Evolutionary conservation across 2,888 invertebrate genomes (phyloP), one percentile per base, ranked within the genome.

Genomic region (Plagodis pulveraria): DNA sequence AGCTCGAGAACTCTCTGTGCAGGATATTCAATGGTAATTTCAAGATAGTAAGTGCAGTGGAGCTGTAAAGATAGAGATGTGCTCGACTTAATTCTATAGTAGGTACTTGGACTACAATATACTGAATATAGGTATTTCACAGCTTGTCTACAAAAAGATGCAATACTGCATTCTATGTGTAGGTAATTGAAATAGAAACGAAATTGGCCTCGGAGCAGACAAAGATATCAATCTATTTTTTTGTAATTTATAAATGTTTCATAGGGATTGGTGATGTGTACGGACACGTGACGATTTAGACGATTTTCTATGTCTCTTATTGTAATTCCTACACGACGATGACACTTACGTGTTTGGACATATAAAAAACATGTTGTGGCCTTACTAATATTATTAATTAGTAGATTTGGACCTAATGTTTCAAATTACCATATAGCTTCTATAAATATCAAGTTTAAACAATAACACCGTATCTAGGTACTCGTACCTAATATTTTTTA

Each of bases 1-100:
- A 73, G 69, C 72, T 77, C 69, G 53, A 63, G 63, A 68, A 74
- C 78, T 82, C 81, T 82, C 76, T 79, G 73, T 80, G 68, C 67
- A 69, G 76, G 74, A 80, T 68, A 66, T 63, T 62, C 55, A 59
- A 63, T 60, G 60, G 41, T 56, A 61, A 56, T 61, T 56, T 46
- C 43, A 41, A 49, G 12, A 56, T 45, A 42, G 46, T 43, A n/a
- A 51, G 22, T 53, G 45, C 44, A 53, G 49, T 40, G 40, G 47
- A 60, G 47, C 48, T 49, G 42, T 58, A 65, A 50, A 49, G 44
- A 32, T 48, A 54, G 54, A 50, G 33, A 50, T 46, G 48, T 35
- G 34, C 44, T 41, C 10, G 42, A 52, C 36, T 52, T 47, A 43
- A 52, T 42, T 52, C 50, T 33, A 36, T 32, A 40, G 44, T 22